phyloP scores from a whole-genome alignment of 2,797 vertebrate species.

The Catamblyrhynchus diadema region DNA sequence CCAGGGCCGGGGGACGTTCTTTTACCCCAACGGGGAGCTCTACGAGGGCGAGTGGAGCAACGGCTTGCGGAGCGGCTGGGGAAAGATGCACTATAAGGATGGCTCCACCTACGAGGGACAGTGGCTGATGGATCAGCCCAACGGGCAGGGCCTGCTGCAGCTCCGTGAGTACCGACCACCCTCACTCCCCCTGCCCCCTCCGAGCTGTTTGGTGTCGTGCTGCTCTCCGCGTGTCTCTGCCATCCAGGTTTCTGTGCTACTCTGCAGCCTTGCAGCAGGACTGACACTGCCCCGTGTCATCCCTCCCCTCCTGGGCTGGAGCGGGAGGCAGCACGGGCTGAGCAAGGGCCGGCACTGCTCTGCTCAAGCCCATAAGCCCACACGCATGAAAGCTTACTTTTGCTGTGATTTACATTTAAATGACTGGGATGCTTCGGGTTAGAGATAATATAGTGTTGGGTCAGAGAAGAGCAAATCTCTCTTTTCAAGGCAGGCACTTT shows the following conservation, averaged over 20 bases:
- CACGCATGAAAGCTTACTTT: neutral
- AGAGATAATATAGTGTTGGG: constrained; percentile 47
- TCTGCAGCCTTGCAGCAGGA: neutral
- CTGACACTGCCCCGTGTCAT: neutral
- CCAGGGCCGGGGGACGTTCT: constrained; percentile 84
- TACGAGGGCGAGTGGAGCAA: constrained; percentile 89
- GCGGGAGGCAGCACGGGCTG: neutral
- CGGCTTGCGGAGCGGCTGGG: constrained; percentile 83
- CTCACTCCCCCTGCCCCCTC: neutral
- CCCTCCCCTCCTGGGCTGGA: neutral
- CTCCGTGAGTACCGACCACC: constrained; percentile 70
- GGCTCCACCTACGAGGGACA: constrained; percentile 89
- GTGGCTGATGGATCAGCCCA: constrained; percentile 79
- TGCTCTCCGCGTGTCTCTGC: neutral
- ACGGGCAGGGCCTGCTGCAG: constrained; percentile 81
- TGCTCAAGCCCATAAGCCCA: neutral
- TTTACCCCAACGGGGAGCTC: constrained; percentile 71
- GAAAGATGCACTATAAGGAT: constrained; percentile 81
- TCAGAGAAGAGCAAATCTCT: constrained; percentile 33
- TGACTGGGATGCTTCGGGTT: constrained; percentile 22
- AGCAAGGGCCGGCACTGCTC: rapidly evolving
- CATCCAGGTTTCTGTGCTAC: neutral
- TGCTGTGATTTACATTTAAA: constrained; percentile 50
- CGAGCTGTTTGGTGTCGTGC: rapidly evolving
- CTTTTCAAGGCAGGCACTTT: constrained; percentile 31